These are phyloP conservation scores for Ganaspis brasiliensis DNA, from an alignment of 2,888 invertebrate species.

Conservation along the genomic window DNA sequence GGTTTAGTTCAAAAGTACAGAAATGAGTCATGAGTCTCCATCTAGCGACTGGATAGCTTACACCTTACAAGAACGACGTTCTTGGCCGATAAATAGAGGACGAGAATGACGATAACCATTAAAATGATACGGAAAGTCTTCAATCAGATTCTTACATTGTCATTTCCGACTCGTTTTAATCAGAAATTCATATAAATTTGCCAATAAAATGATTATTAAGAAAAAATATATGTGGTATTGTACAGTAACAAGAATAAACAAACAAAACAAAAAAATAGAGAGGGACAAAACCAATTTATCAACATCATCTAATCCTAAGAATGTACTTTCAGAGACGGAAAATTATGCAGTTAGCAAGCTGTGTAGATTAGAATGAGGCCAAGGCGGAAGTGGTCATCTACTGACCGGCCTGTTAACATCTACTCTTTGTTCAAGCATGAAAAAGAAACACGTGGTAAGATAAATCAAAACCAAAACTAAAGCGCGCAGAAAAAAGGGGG, in stretches of 20 bases:
- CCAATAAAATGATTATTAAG: neutral
- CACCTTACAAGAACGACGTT: neutral
- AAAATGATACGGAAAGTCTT: neutral
- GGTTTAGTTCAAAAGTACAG: neutral
- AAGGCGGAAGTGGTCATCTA: conserved; percentile 74
- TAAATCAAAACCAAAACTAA: conserved; percentile 18
- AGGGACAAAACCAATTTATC: neutral
- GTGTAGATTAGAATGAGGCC: conserved; percentile 66
- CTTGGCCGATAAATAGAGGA: conserved; percentile 10
- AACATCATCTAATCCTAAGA: neutral
- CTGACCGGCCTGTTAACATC: conserved; percentile 71
- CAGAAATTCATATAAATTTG: neutral
- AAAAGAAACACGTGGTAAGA: conserved; percentile 54
- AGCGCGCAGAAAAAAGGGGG: neutral
- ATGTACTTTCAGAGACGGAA: conserved; percentile 3
- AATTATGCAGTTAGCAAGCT: conserved; percentile 31
- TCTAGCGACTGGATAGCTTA: conserved; percentile 16
- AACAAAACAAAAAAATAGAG: neutral
- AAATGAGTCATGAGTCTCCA: conserved; percentile 1
- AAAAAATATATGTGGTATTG: too few species aligned
- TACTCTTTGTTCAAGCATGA: conserved; percentile 54
- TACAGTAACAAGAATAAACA: too few species aligned
- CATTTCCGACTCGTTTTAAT: neutral
- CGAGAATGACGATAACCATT: conserved; percentile 2
- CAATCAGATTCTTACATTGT: neutral